Evolutionary conservation across 2,888 invertebrate genomes (phyloP).

Genomic region (Lydus trimaculatus): DNA sequence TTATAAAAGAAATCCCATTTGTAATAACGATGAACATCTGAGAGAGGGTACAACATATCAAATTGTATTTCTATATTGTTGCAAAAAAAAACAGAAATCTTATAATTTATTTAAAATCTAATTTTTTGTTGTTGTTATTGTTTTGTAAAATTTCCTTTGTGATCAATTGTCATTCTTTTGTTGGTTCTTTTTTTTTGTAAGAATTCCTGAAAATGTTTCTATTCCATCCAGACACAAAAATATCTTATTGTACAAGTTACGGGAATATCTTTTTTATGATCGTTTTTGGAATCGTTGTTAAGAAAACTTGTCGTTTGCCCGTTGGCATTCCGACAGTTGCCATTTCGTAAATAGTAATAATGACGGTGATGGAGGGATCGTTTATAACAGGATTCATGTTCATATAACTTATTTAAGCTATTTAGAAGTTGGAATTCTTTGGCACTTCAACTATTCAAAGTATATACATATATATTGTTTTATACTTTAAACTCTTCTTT

Average conservation of each 20-base stretch:
- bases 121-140: neutral
- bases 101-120: neutral
- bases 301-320: neutral
- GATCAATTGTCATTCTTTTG: neutral
- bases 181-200: neutral
- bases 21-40: conserved; percentile 2
- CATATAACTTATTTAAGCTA: conserved; percentile 7
- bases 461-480: neutral
- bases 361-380: neutral
- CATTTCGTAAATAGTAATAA: conserved; percentile 8
- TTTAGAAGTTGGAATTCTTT: conserved; percentile 5
- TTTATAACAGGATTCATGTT: conserved; percentile 1
- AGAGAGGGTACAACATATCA: neutral
- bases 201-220: neutral
- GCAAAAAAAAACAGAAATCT: neutral
- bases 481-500: neutral
- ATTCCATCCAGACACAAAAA: neutral
- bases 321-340: conserved; percentile 8
- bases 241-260: neutral
- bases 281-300: neutral
- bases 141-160: neutral
- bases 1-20: conserved; percentile 6
- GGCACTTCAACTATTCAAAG: conserved; percentile 2
- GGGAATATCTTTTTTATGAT: conserved; percentile 1
- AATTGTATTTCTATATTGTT: neutral